phyloP scores from a whole-genome alignment of 2,113 vertebrate species.

The Melospiza melodia region DNA sequence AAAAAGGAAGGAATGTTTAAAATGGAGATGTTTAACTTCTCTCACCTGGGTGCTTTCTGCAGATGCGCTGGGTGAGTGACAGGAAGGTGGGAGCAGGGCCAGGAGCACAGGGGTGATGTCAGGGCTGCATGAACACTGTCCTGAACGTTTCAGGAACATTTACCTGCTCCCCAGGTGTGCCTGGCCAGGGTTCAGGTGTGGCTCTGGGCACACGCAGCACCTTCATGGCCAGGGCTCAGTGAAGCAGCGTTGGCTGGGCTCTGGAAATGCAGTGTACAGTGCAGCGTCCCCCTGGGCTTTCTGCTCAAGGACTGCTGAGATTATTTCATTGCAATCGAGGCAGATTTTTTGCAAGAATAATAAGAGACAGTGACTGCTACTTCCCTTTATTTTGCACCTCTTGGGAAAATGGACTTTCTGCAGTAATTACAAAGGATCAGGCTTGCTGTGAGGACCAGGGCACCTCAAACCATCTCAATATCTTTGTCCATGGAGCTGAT shows the following conservation, averaged over 20 bases:
- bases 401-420: not conserved
- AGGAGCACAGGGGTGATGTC: no score
- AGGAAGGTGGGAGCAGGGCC: not conserved
- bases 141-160: not conserved
- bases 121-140: rapidly evolving
- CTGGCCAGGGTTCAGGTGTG: no score
- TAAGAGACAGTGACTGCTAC: not conserved
- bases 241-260: not conserved
- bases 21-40: not conserved
- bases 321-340: not conserved
- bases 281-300: rapidly evolving
- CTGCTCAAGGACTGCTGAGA: not conserved
- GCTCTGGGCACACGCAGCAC: rapidly evolving
- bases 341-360: not conserved
- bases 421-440: not conserved
- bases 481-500: not conserved
- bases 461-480: not conserved
- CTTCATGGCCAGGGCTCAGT: not conserved
- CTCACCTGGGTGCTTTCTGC: not conserved
- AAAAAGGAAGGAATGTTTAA: not conserved
- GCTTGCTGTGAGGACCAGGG: not conserved
- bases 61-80: rapidly evolving
- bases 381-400: not conserved
- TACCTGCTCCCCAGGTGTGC: no score
- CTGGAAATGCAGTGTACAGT: rapidly evolving